Percentiles rank a stretch among this genome's conserved stretches.
Conservation (phyloP, 2,888 invertebrate genomes). For the Julus scanicus region DNA sequence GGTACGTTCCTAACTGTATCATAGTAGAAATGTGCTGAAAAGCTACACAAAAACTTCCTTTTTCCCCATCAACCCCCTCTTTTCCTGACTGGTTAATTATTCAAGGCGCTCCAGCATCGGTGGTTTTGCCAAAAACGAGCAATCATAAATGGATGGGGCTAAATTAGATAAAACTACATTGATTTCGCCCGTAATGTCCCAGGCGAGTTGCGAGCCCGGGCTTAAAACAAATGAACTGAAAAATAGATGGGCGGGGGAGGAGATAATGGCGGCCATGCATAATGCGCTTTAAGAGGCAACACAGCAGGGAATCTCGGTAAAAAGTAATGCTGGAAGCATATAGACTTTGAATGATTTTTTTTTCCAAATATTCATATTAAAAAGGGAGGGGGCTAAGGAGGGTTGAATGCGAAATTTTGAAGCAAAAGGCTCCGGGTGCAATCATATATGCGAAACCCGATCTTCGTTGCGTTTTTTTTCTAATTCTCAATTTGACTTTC, state of each 20-base stretch:
- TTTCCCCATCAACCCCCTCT: background rate
- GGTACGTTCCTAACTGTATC: background rate
- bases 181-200: constrained; percentile 54
- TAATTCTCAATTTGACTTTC: constrained; percentile 38
- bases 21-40: background rate
- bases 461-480: constrained; percentile 22
- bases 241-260: constrained; percentile 24
- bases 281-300: background rate
- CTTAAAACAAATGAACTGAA: constrained; percentile 42
- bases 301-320: background rate
- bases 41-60: background rate
- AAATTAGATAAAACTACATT: constrained; percentile 55
- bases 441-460: background rate
- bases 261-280: constrained; percentile 14
- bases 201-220: constrained; percentile 5
- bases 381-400: background rate
- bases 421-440: constrained; percentile 4
- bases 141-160: constrained; percentile 54
- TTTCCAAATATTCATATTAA: background rate
- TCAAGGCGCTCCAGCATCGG: constrained; percentile 48
- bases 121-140: constrained; percentile 40
- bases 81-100: constrained; percentile 43
- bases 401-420: background rate
- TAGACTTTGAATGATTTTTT: constrained; percentile 7
- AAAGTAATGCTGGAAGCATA: constrained; percentile 1